These are phyloP conservation scores for Sminthurides aquaticus DNA, from an alignment of 2,888 invertebrate species.

Conservation along the genomic window DNA sequence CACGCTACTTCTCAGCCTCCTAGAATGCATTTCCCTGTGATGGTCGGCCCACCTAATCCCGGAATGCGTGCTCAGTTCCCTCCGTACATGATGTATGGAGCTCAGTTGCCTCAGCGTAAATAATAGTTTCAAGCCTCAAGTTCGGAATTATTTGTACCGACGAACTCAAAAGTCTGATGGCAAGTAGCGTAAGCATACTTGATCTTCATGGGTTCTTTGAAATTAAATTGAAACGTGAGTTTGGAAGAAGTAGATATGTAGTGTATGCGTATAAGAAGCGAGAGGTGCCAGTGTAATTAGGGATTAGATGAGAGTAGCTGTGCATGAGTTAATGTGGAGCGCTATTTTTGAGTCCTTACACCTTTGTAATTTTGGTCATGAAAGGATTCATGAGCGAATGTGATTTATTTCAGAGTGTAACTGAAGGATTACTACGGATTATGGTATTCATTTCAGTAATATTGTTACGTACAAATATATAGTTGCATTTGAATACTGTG, in stretches of 20 bases:
- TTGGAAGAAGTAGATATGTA: no score
- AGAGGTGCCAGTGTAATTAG: background rate
- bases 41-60: slow-evolving; percentile 10
- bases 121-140: background rate
- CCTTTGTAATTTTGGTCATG: background rate
- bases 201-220: no score
- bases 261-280: no score
- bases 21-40: slow-evolving; percentile 15
- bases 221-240: no score
- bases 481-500: background rate
- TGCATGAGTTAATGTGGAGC: background rate
- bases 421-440: no score
- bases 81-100: slow-evolving; percentile 14
- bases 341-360: background rate
- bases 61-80: slow-evolving; percentile 11
- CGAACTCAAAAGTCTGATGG: background rate
- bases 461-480: background rate
- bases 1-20: slow-evolving; percentile 1
- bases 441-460: background rate
- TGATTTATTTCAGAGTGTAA: background rate
- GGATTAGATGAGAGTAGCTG: background rate
- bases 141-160: background rate
- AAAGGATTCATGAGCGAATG: background rate
- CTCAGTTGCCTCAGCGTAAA: slow-evolving; percentile 11
- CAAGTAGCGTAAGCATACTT: no score